Percentiles rank a stretch among this genome's conserved stretches.
phyloP scores from a whole-genome alignment of 1,140 invertebrate species.

The Drosophila sucinea region DNA sequence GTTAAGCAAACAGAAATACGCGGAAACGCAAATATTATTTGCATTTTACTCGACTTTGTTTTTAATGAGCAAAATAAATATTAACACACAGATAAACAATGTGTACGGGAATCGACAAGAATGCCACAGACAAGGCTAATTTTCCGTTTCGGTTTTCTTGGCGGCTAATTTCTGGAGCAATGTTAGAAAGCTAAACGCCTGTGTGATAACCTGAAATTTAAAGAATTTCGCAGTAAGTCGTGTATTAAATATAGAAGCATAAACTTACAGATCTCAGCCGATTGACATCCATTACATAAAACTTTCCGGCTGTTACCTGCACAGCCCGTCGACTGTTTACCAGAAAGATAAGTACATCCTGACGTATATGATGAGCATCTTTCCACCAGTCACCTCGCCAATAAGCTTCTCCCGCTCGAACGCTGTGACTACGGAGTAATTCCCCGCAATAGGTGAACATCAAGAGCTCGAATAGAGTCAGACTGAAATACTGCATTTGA shows the following conservation, averaged over 20 bases:
- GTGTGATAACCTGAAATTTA: constrained; percentile 64
- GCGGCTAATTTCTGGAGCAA: constrained; percentile 86
- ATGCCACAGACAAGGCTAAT: constrained; percentile 17
- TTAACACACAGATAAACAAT: constrained; percentile 39
- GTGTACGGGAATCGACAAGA: background rate
- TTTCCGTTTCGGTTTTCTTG: constrained; percentile 85
- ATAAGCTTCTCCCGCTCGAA: constrained; percentile 71
- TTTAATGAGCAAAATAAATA: constrained; percentile 76
- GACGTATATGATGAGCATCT: constrained; percentile 48
- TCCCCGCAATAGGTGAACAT: constrained; percentile 81
- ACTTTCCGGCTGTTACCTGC: constrained; percentile 73
- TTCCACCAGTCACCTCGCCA: constrained; percentile 70
- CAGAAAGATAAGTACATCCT: constrained; percentile 70
- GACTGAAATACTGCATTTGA: constrained; percentile 62
- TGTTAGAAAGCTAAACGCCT: constrained; percentile 79
- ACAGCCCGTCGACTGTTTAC: constrained; percentile 65
- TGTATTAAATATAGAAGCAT: background rate
- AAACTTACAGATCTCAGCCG: constrained; percentile 63
- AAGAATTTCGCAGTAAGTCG: too few relatives aligned
- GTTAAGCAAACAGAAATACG: constrained; percentile 53
- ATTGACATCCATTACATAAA: constrained; percentile 76
- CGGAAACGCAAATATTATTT: constrained; percentile 72
- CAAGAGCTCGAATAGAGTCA: constrained; percentile 66
- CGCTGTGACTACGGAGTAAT: constrained; percentile 62
- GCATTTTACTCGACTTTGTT: constrained; percentile 62